Evolutionary conservation across 1,140 invertebrate species (phyloP).

Genomic region (Aphis craccivora): DNA sequence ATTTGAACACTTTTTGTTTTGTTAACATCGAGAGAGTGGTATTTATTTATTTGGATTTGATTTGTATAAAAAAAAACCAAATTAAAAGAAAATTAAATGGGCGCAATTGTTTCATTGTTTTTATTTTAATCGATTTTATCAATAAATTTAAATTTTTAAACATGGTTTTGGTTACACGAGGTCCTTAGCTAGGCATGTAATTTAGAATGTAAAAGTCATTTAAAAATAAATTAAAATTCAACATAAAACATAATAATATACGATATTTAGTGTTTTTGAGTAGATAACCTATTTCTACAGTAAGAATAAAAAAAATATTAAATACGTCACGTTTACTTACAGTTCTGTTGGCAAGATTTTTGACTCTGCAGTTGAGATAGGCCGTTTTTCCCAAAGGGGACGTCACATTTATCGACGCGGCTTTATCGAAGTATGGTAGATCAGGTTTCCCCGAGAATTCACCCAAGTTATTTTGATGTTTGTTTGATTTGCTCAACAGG

Average conservation of each 20-base stretch:
- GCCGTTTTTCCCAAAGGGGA: conserved; percentile 84
- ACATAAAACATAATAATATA: not conserved
- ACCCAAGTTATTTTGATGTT: conserved; percentile 55
- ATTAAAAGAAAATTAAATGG: not conserved
- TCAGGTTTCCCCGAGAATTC: conserved; percentile 52
- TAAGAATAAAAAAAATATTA: not conserved
- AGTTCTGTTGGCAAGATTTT: conserved; percentile 86
- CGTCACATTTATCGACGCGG: conserved; percentile 79
- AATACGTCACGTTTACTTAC: conserved; percentile 68
- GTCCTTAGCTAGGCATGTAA: too few species aligned
- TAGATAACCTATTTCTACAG: not conserved
- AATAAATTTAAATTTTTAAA: not conserved
- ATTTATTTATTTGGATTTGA: not conserved
- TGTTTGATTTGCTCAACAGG: conserved; percentile 51
- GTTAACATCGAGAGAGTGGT: not conserved
- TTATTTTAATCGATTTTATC: not conserved
- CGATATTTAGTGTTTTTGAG: not conserved
- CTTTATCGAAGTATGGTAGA: conserved; percentile 73
- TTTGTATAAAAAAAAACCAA: not conserved
- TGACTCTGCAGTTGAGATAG: conserved; percentile 83
- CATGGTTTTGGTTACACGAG: too few species aligned
- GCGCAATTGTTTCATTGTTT: not conserved
- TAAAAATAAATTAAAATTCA: not conserved
- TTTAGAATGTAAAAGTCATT: not conserved
- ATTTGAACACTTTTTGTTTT: not conserved